A percentile compares a stretch with the other conserved stretches of the same genome.
phyloP scores from a whole-genome alignment of 64 coral and sea anemone genomes.

The Cladopsammia gracilis region DNA sequence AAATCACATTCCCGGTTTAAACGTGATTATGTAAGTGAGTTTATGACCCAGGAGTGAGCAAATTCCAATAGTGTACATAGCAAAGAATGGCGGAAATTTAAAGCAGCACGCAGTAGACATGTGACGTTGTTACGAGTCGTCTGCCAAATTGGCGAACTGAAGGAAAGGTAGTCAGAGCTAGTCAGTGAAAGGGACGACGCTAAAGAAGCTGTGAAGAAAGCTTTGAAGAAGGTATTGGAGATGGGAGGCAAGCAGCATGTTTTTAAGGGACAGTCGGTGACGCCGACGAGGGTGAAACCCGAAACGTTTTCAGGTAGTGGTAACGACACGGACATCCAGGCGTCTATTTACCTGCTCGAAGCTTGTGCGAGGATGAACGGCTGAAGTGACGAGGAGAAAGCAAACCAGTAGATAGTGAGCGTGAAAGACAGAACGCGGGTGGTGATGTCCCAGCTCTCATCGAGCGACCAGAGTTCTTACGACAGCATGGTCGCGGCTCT shows the following conservation, averaged over 20 bases:
- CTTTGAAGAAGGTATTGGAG: background rate
- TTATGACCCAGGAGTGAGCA: too few relatives aligned
- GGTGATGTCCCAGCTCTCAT: slow-evolving; percentile 5
- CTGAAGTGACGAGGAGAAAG: slow-evolving; percentile 27
- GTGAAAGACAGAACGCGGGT: slow-evolving; percentile 37
- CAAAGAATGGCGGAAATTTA: too few relatives aligned
- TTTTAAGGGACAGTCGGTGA: background rate
- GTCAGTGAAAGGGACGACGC: background rate
- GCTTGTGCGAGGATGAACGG: slow-evolving; percentile 48
- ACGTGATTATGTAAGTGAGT: too few relatives aligned
- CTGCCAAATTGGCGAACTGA: too few relatives aligned
- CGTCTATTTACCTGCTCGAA: slow-evolving; percentile 32
- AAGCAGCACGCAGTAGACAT: too few relatives aligned
- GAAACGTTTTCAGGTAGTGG: slow-evolving; percentile 60
- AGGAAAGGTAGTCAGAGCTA: too few relatives aligned
- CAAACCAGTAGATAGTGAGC: slow-evolving; percentile 35
- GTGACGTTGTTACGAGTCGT: too few relatives aligned
- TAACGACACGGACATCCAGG: slow-evolving; percentile 54
- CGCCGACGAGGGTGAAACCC: slow-evolving; percentile 20
- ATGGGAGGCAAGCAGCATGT: background rate
- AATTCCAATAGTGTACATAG: too few relatives aligned
- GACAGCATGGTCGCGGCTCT: slow-evolving; percentile 16
- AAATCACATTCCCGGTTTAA: too few relatives aligned
- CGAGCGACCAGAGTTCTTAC: slow-evolving; percentile 20
- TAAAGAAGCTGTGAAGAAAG: background rate